Evolutionary conservation across 2,797 vertebrate genomes (phyloP).

Genomic region (Tokudaia muenninki): DNA sequence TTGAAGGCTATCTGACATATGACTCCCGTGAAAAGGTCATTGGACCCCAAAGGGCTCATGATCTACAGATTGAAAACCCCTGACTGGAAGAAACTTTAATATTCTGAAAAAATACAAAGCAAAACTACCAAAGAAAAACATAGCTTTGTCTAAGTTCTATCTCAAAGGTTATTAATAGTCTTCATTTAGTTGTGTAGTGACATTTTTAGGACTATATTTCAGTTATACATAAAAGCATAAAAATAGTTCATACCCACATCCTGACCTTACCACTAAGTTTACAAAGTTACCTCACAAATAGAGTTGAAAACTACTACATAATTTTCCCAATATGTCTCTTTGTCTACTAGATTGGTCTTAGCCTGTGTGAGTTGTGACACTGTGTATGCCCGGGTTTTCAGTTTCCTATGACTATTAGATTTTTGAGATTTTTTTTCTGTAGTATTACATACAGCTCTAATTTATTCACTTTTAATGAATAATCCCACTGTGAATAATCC

Average conservation of each 20-base stretch:
- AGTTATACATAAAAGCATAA: neutral
- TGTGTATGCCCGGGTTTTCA: neutral
- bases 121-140: conserved; percentile 9
- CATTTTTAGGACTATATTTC: conserved; percentile 29
- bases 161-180: neutral
- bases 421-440: neutral
- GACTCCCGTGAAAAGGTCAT: neutral
- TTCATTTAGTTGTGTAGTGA: neutral
- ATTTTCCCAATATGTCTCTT: neutral
- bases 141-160: neutral
- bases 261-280: neutral
- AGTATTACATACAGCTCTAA: neutral
- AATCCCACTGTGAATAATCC: neutral
- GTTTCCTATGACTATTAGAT: neutral
- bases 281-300: neutral
- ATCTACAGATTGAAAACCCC: neutral
- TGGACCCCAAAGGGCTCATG: neutral
- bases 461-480: neutral
- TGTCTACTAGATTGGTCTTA: neutral
- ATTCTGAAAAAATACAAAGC: neutral
- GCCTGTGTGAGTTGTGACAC: neutral
- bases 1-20: neutral
- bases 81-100: conserved; percentile 17
- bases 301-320: neutral
- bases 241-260: neutral